Percentiles rank a stretch among this genome's conserved stretches.
These are phyloP conservation scores for Hippocampus kuda DNA, from an alignment of 2,797 vertebrate genomes.

Conservation along the genomic window DNA sequence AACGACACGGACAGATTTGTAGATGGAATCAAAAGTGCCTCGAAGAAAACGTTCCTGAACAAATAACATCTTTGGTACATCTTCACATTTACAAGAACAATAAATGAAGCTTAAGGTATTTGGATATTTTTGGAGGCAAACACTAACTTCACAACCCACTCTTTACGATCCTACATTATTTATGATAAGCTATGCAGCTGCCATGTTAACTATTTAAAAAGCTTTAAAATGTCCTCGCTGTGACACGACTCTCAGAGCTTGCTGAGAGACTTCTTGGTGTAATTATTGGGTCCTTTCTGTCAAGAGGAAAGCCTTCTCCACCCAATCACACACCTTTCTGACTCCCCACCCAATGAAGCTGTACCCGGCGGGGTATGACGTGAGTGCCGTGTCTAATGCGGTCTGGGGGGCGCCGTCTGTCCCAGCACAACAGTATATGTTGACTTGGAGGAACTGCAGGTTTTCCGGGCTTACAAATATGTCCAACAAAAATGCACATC, in stretches of 20 bases:
- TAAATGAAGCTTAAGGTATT: neutral
- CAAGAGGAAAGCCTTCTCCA: neutral
- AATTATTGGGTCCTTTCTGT: neutral
- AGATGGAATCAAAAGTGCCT: neutral
- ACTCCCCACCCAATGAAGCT: neutral
- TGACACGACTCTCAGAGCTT: neutral
- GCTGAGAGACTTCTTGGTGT: neutral
- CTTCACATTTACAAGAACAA: neutral
- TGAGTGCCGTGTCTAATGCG: neutral
- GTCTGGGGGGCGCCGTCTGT: neutral
- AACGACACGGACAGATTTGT: neutral
- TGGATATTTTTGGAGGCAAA: conserved; percentile 1
- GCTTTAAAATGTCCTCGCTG: neutral
- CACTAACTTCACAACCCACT: neutral
- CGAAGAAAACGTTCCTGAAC: neutral
- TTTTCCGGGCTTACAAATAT: neutral
- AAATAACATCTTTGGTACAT: neutral
- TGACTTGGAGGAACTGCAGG: neutral
- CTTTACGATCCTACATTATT: neutral
- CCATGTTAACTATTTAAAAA: conserved; percentile 3
- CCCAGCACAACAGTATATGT: neutral
- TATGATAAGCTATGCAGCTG: neutral
- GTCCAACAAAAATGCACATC: neutral
- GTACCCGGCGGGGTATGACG: neutral
- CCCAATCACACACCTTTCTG: neutral